Conservation (phyloP, 2,888 invertebrate species). For the Oxytorus armatus region DNA sequence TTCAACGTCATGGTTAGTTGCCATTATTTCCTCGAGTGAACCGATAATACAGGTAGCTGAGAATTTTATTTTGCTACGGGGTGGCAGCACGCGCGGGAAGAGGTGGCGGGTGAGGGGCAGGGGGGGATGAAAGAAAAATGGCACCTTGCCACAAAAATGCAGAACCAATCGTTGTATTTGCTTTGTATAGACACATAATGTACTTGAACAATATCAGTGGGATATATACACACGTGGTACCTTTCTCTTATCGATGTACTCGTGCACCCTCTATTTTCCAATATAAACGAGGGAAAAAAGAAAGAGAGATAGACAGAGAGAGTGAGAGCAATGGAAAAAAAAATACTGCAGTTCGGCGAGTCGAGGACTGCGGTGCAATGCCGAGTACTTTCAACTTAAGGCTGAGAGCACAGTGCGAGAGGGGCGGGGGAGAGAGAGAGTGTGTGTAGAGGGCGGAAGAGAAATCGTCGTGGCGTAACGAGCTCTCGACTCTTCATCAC, state of each 20-base stretch:
- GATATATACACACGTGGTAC: slow-evolving; percentile 45
- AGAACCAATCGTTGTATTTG: too few relatives aligned
- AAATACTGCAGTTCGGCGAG: slow-evolving; percentile 55
- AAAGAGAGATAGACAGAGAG: slow-evolving; percentile 36
- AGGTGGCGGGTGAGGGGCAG: too few relatives aligned
- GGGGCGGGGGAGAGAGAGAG: slow-evolving; percentile 69
- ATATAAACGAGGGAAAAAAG: slow-evolving; percentile 50
- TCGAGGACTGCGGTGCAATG: slow-evolving; percentile 50
- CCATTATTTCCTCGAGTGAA: too few relatives aligned
- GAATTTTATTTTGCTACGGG: too few relatives aligned
- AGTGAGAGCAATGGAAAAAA: slow-evolving; percentile 63
- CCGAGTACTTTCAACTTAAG: slow-evolving; percentile 71
- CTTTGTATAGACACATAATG: slow-evolving; percentile 26
- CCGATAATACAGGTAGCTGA: too few relatives aligned
- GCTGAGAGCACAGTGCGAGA: slow-evolving; percentile 65
- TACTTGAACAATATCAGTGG: slow-evolving; percentile 25
- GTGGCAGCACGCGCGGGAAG: too few relatives aligned
- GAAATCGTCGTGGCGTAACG: slow-evolving; percentile 78
- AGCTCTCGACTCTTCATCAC: slow-evolving; percentile 70
- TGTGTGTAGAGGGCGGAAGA: slow-evolving; percentile 68
- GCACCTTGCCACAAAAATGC: too few relatives aligned
- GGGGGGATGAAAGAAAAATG: too few relatives aligned
- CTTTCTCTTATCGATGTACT: slow-evolving; percentile 19
- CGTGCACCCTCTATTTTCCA: slow-evolving; percentile 45
- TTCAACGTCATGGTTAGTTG: too few relatives aligned